phyloP scores from a whole-genome alignment of 92 coral and sea anemone species.

The Umimayanthus chanpuru region DNA sequence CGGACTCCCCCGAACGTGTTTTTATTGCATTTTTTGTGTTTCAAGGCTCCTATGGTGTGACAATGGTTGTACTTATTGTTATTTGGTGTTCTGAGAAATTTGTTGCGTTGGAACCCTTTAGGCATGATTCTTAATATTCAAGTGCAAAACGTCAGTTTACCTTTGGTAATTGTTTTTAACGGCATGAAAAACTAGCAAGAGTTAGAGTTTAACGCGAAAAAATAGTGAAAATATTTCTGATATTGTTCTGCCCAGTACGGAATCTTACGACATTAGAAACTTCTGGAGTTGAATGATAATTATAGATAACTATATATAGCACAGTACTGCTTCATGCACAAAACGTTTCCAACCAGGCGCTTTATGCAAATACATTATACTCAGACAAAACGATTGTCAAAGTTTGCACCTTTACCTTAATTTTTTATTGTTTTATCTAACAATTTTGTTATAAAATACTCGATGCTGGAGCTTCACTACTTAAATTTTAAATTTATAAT shows the following conservation, averaged over 20 bases:
- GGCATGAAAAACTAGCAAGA: background rate
- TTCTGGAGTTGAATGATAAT: background rate
- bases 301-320: background rate
- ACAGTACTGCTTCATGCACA: background rate
- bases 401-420: background rate
- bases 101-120: background rate
- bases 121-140: background rate
- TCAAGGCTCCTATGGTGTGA: background rate
- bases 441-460: background rate
- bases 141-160: background rate
- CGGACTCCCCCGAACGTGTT: no score
- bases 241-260: background rate
- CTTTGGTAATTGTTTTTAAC: background rate
- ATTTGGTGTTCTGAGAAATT: background rate
- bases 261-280: background rate
- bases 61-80: background rate
- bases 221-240: background rate
- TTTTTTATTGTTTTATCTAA: background rate
- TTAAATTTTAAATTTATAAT: background rate
- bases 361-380: constrained; percentile 18
- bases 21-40: no score
- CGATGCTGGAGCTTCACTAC: background rate
- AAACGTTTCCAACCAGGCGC: background rate
- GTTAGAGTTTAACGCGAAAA: background rate
- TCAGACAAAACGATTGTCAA: background rate